Base-by-base conservation (phyloP, 2,888 invertebrate genomes). In the Orthosia gothica region DNA sequence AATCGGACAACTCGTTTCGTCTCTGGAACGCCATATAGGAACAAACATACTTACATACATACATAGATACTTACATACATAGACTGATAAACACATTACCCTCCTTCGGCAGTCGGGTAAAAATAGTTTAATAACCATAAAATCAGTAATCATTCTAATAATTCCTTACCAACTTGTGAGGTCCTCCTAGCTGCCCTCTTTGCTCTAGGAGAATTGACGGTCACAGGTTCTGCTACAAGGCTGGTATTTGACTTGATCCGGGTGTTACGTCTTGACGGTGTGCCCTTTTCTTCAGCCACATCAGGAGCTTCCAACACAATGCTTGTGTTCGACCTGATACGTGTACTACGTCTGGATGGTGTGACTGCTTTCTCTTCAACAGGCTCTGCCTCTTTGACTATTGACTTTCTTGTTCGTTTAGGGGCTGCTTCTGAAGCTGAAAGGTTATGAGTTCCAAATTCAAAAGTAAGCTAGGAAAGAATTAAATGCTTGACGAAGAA, bases 131-230 rank as follows among this genome's bases (percentile, higher is more conserved):
- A 47, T 50, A n/a, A 57, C 45, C 13, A 54, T 54, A 5, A 62
- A 47, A 47, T 32, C 47, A 32, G 52, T 26, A 20, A 47, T 32
- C 15, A 57, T 59, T 13, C 4, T n/a, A 54, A 4, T 13, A 9
- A 73, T 45, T 49, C 5, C 91, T 89, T 87, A 96, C 96, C 95
- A 85, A 91, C 89, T 87, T 90, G 92, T 57, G 96, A 96, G 67
- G 79, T 92, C 74, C 96, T 91, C 63, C 96, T 91, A 15, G 93
- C 87, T 63, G 95, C 95, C 72, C 96, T 89, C 70, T 91, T 95
- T n/a, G 96, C 94, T 85, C 96, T 92, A 2, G 96, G 96, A 0
- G 96, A 95, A 32, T 93, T 94, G 66, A 88, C 78, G 65, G 61
- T 84, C 50, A 90, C 82, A 16, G 93, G 89, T 50, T 95, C 96